A percentile compares a stretch with the other conserved stretches of the same genome.
Evolutionary conservation across 2,888 invertebrate species (phyloP).

Genomic region (Ormyrus labotus): DNA sequence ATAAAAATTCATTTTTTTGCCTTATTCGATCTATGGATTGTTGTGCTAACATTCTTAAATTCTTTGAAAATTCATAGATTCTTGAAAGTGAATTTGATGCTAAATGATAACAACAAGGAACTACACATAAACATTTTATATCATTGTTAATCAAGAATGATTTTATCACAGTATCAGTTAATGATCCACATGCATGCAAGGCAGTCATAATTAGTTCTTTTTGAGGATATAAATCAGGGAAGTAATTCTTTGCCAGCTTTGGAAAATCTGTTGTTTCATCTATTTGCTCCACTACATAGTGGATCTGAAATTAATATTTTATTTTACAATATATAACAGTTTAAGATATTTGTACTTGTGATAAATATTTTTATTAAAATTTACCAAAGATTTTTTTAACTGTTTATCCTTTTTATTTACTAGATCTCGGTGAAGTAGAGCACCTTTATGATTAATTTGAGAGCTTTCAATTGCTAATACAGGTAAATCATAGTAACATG

Average conservation of each 20-base stretch:
- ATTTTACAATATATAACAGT: background rate
- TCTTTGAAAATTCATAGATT: slow-evolving; percentile 72
- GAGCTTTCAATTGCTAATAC: slow-evolving; percentile 91
- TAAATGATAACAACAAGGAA: slow-evolving; percentile 95
- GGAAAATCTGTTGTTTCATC: slow-evolving; percentile 67
- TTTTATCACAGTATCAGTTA: slow-evolving; percentile 84
- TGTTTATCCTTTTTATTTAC: slow-evolving; percentile 59
- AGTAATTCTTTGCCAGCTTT: slow-evolving; percentile 63
- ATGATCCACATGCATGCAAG: slow-evolving; percentile 92
- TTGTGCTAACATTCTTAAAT: slow-evolving; percentile 90
- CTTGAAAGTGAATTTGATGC: slow-evolving; percentile 77
- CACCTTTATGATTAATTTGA: slow-evolving; percentile 81
- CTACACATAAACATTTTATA: slow-evolving; percentile 83
- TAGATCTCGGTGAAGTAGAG: slow-evolving; percentile 76
- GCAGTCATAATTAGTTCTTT: slow-evolving; percentile 78
- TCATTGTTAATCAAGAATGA: slow-evolving; percentile 80
- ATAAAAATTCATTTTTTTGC: slow-evolving; percentile 78
- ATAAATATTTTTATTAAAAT: background rate
- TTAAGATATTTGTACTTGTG: background rate
- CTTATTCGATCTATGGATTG: slow-evolving; percentile 87
- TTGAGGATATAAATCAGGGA: slow-evolving; percentile 60
- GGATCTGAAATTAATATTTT: slow-evolving; percentile 63
- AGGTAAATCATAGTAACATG: slow-evolving; percentile 83
- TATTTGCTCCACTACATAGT: slow-evolving; percentile 66
- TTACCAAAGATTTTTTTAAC: slow-evolving; percentile 32